phyloP scores from a whole-genome alignment of 2,113 vertebrate species.

The Acanthisitta chloris region DNA sequence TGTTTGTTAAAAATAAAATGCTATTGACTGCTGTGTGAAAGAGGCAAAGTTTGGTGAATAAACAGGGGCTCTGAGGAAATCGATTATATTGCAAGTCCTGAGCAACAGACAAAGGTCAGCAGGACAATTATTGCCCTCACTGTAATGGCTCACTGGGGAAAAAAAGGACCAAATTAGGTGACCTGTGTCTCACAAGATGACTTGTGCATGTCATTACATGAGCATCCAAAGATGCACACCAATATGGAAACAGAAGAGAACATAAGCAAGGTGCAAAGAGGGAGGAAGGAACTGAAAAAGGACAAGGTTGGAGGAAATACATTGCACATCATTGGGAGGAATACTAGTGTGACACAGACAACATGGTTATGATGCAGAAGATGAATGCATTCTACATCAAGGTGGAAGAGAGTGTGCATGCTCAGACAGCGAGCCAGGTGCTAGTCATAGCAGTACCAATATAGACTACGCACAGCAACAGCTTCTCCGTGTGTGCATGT shows the following conservation, averaged over 20 bases:
- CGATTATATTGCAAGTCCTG: not conserved
- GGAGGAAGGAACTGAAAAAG: not conserved
- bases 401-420: rapidly evolving
- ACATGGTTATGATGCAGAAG: not conserved
- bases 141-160: not conserved
- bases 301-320: not conserved
- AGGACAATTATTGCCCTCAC: not conserved
- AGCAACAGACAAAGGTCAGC: not conserved
- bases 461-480: rapidly evolving
- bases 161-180: not conserved
- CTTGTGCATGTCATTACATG: rapidly evolving
- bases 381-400: too few species aligned
- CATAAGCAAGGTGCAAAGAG: not conserved
- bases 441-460: not conserved
- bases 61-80: not conserved
- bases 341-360: not conserved
- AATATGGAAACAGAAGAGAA: not conserved
- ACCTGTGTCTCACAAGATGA: not conserved
- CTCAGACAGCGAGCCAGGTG: rapidly evolving
- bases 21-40: not conserved
- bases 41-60: not conserved
- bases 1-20: not conserved
- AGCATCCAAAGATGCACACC: not conserved
- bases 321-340: not conserved
- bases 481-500: not conserved